These are phyloP conservation scores for Scaptomyza hsui DNA, from an alignment of 1,140 invertebrate species.

Conservation along the genomic window DNA sequence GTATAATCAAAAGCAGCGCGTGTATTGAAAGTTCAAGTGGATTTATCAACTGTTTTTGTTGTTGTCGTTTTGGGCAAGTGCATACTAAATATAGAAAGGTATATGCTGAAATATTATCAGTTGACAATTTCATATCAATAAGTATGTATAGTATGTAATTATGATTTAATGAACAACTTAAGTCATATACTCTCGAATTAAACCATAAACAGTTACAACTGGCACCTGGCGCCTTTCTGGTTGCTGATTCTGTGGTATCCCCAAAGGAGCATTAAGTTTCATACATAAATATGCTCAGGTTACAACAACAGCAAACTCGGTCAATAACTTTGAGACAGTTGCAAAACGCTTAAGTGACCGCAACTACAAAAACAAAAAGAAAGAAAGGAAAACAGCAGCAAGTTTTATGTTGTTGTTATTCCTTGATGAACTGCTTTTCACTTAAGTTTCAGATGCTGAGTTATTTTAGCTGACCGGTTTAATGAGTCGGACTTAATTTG, in stretches of 20 bases:
- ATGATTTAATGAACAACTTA: conserved; percentile 8
- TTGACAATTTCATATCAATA: conserved; percentile 22
- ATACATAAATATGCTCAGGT: conserved; percentile 50
- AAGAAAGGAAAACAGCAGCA: conserved; percentile 14
- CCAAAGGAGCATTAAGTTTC: conserved; percentile 65
- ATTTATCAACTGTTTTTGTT: conserved; percentile 60
- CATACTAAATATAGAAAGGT: not conserved
- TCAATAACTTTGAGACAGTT: conserved; percentile 68
- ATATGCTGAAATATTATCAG: conserved; percentile 10
- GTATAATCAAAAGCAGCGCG: conserved; percentile 66
- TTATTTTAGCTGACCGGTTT: conserved; percentile 66
- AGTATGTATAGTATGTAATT: conserved; percentile 47
- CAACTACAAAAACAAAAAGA: conserved; percentile 21
- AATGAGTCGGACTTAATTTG: conserved; percentile 80
- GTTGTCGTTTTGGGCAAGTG: conserved; percentile 20
- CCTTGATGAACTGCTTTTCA: conserved; percentile 50
- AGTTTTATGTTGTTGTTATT: conserved; percentile 43
- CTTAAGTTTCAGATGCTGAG: conserved; percentile 57
- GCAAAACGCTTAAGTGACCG: conserved; percentile 63
- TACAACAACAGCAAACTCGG: conserved; percentile 68
- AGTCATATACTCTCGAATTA: conserved; percentile 1
- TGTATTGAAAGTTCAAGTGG: conserved; percentile 61
- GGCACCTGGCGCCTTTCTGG: conserved; percentile 53
- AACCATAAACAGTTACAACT: conserved; percentile 43
- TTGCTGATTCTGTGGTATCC: conserved; percentile 29